Conservation (phyloP, 2,797 vertebrate genomes). For the Rhyacichthys aspro region DNA sequence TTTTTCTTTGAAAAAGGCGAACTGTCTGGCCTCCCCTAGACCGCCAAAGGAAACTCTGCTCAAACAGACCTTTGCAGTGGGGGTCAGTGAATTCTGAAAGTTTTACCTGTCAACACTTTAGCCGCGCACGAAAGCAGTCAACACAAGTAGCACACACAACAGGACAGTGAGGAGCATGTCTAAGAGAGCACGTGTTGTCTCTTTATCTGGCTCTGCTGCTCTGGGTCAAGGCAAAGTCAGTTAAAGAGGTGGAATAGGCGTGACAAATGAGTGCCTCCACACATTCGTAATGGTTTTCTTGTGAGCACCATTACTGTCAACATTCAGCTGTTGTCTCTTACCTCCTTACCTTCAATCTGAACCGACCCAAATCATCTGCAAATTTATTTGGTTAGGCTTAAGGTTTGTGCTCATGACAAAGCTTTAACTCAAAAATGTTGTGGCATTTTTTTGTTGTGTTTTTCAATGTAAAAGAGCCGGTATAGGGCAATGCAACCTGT, state of each 20-base stretch:
- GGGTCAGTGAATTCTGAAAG: constrained; percentile 12
- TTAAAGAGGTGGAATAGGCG: background rate
- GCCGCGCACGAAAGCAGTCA: background rate
- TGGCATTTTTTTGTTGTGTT: no score
- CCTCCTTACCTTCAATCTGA: constrained; percentile 34
- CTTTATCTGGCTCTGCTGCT: background rate
- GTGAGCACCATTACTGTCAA: constrained; percentile 3
- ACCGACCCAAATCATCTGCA: background rate
- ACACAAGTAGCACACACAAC: constrained; percentile 4
- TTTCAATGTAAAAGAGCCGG: no score
- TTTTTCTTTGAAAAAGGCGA: constrained; percentile 48
- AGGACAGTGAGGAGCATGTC: background rate
- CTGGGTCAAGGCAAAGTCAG: background rate
- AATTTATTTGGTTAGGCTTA: no score
- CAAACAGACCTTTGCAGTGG: constrained; percentile 9
- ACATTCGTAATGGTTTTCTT: background rate
- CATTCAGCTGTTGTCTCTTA: no score
- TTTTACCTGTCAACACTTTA: constrained; percentile 16
- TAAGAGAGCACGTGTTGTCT: background rate
- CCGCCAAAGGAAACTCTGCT: constrained; percentile 33
- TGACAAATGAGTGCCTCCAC: constrained; percentile 14
- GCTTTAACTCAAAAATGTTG: no score
- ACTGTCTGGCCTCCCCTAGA: constrained; percentile 11
- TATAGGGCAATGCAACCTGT: no score
- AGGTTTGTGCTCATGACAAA: no score